Percentiles rank a stretch among this genome's conserved stretches.
These are phyloP conservation scores for Ischnus inquisitorius DNA, from an alignment of 2,888 invertebrate genomes.

Conservation along the genomic window DNA sequence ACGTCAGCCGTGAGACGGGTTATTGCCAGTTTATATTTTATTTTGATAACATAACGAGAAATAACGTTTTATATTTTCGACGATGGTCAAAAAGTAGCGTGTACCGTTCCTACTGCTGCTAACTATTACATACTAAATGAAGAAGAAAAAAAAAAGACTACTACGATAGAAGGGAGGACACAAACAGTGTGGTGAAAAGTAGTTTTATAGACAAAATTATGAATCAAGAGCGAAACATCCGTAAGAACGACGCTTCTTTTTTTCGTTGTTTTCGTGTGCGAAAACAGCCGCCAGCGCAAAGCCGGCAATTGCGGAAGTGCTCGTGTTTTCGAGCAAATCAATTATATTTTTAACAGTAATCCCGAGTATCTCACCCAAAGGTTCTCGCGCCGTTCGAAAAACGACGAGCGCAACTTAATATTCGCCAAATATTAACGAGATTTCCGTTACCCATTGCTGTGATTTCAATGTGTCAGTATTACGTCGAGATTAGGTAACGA, in stretches of 20 bases:
- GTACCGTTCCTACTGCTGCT: constrained; percentile 63
- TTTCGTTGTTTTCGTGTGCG: not conserved
- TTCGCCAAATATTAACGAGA: constrained; percentile 58
- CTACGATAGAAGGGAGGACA: constrained; percentile 40
- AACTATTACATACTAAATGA: constrained; percentile 35
- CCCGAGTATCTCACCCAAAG: constrained; percentile 25
- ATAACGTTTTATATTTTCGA: constrained; percentile 79
- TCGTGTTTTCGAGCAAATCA: not conserved
- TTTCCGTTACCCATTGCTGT: constrained; percentile 66
- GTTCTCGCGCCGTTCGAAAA: constrained; percentile 37
- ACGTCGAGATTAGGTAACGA: constrained; percentile 48
- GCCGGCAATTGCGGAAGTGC: not conserved
- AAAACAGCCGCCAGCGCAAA: not conserved
- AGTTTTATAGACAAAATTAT: constrained; percentile 64
- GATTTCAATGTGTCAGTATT: constrained; percentile 60
- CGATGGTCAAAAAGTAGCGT: constrained; percentile 65
- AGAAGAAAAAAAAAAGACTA: constrained; percentile 33
- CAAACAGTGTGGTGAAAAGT: constrained; percentile 51
- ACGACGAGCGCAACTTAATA: constrained; percentile 33
- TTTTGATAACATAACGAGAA: constrained; percentile 78
- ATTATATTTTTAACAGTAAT: not conserved
- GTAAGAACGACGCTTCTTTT: constrained; percentile 12
- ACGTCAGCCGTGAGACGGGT: constrained; percentile 75
- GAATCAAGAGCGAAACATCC: constrained; percentile 41
- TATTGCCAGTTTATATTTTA: constrained; percentile 83